Base-by-base conservation (phyloP, 1,140 invertebrate genomes). In the Gonioctena quinquepunctata region DNA sequence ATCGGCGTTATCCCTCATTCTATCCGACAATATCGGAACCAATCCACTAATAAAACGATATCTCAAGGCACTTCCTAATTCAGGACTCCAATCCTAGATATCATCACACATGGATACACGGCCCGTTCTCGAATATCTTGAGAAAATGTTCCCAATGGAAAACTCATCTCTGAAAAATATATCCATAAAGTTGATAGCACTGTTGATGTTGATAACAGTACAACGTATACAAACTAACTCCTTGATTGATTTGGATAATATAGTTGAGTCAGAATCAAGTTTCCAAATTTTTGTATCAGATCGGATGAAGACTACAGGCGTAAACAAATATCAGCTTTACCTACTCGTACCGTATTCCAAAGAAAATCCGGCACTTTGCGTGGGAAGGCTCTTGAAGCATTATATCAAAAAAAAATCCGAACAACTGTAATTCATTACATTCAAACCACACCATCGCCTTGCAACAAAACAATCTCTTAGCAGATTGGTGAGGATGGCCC, bases 401-500 rank as follows among this genome's bases (percentile, higher is more conserved):
- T 52, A 13, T 63, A 56, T 22, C n/a, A 6, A 11, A 4, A 18
- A 13, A 64, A 26, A 2, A 68, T 3, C 8, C 6, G 21, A 19
- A 1, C 7, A 18, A 23, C 57, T 5, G 7, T 25, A 64, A 48
- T 68, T 21, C 33, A 27, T 56, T 67, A n/a, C 25, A 54, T 5
- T 11, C 33, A 70, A n/a, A 25, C 18, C 19, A 21, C 76, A 72
- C 7, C 23, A 70, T 33, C 68, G 28, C 28, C 26, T 60, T 5
- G 77, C 66, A 13, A 42, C 70, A 3, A n/a, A 66, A 27, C 66
- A 78, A 23, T 64, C 76, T 1, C 71, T 79, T 16, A 66, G 75
- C 19, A 66, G 72, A 50, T 80, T 77, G 77, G 52, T 76, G 25
- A 73, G 69, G 54, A 26, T 16, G 11, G 27, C 59, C 1, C 16